phyloP scores from a whole-genome alignment of 2,888 invertebrate genomes.

The Aphrophora alni region DNA sequence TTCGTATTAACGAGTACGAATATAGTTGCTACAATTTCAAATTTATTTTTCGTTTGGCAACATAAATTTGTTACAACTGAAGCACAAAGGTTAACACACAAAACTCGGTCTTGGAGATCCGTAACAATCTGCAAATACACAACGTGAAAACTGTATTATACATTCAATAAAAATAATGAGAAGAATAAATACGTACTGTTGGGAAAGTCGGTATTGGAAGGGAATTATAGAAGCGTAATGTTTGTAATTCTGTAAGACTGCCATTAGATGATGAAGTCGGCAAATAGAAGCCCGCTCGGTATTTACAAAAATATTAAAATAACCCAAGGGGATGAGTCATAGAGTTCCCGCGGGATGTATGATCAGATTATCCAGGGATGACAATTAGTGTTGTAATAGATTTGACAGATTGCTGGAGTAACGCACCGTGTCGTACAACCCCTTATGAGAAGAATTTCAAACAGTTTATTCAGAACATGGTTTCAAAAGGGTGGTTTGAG shows the following conservation, averaged over 20 bases:
- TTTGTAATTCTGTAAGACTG: not conserved
- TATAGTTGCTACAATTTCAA: no score
- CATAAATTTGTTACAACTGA: no score
- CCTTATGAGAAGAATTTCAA: not conserved
- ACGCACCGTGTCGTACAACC: not conserved
- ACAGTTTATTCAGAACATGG: not conserved
- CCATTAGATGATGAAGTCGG: not conserved
- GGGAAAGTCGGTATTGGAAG: not conserved
- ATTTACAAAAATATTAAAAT: not conserved
- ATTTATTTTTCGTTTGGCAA: no score
- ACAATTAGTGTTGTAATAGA: not conserved
- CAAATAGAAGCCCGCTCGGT: not conserved
- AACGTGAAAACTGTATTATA: not conserved
- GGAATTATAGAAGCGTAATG: not conserved
- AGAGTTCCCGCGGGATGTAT: not conserved
- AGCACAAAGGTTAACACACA: no score
- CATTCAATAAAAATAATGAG: not conserved
- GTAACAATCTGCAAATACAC: not conserved
- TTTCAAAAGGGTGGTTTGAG: no score
- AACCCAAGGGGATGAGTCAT: not conserved
- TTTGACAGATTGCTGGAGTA: not conserved
- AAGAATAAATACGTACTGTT: not conserved
- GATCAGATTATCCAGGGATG: not conserved
- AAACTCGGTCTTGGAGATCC: no score
- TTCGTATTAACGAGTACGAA: no score